Percentiles rank a stretch among this genome's conserved stretches.
Evolutionary conservation across 2,113 vertebrate species (phyloP).

Genomic region (Suncus etruscus): DNA sequence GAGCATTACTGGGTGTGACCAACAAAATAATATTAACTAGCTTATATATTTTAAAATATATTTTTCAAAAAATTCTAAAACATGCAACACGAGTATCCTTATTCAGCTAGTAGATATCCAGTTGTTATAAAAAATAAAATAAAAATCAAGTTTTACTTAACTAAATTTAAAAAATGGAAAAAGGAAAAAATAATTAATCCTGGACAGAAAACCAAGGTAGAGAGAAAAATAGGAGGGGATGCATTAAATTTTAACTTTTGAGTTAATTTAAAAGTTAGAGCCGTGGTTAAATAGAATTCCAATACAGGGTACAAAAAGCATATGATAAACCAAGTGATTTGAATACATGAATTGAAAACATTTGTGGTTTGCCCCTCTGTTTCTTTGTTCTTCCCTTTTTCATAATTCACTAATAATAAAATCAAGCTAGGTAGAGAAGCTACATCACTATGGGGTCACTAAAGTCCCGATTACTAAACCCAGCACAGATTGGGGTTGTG

Average conservation of each 20-base stretch:
- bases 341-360: neutral
- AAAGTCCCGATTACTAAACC: conserved; percentile 64
- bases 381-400: neutral
- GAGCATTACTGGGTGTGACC: too few relatives aligned
- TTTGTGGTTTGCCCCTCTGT: neutral
- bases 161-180: neutral
- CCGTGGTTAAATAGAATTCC: neutral
- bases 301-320: neutral
- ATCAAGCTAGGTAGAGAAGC: conserved; percentile 46
- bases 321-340: neutral
- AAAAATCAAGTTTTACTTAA: too few relatives aligned
- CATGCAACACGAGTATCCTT: too few relatives aligned
- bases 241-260: neutral
- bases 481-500: conserved; percentile 26
- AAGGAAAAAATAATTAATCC: neutral
- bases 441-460: conserved; percentile 1
- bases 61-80: too few relatives aligned
- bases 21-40: neutral
- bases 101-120: too few relatives aligned
- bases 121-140: too few relatives aligned
- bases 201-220: neutral
- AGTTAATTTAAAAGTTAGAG: conserved; percentile 36
- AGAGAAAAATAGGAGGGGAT: neutral
- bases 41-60: conserved; percentile 36
- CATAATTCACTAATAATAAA: conserved; percentile 46